phyloP scores from a whole-genome alignment of 2,888 invertebrate genomes.

The Brachylomia viminalis region DNA sequence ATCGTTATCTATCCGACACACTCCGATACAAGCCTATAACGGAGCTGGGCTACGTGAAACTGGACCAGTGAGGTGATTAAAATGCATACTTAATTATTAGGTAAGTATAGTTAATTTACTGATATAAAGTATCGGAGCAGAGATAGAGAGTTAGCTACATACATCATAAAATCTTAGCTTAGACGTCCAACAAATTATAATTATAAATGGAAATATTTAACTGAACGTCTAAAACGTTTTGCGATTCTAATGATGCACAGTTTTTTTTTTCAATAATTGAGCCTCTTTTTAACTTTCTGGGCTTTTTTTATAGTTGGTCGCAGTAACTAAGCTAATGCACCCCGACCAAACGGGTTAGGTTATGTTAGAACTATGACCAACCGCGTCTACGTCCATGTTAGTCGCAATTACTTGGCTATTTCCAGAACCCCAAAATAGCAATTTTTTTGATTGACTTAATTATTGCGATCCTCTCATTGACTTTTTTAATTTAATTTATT shows the following conservation, averaged over 20 bases:
- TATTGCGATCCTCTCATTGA: no score
- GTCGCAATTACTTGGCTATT: not conserved
- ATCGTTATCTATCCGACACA: not conserved
- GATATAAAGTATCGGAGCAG: not conserved
- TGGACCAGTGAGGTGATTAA: slow-evolving; percentile 28
- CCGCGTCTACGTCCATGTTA: not conserved
- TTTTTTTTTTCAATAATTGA: not conserved
- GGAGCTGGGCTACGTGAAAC: not conserved
- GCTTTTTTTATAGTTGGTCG: not conserved
- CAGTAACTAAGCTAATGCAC: not conserved
- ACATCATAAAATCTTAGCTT: not conserved
- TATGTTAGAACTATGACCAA: not conserved
- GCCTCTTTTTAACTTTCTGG: not conserved
- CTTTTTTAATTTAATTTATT: no score
- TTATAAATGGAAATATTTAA: not conserved
- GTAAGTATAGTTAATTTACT: not conserved
- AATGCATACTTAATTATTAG: slow-evolving; percentile 28
- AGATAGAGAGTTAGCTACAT: not conserved
- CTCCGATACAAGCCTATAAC: not conserved
- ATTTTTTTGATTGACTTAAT: no score
- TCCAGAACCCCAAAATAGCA: not conserved
- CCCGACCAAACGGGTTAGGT: not conserved
- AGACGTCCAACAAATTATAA: not conserved
- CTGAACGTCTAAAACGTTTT: not conserved
- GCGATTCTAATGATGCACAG: not conserved